Conservation (phyloP, 2,797 vertebrate species). For the Vespertilio murinus region DNA sequence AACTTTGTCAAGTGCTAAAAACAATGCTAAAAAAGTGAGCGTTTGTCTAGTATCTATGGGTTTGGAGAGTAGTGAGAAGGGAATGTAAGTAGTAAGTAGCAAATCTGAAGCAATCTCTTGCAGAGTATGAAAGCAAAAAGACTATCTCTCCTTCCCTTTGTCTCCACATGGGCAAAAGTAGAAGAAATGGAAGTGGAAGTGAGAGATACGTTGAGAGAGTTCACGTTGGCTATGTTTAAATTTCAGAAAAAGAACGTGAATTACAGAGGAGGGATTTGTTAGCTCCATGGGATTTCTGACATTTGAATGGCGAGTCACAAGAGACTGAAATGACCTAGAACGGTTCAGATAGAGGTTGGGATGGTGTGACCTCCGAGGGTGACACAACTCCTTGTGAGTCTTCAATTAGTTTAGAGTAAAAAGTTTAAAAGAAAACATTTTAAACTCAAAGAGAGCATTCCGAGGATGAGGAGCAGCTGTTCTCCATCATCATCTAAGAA, state of each 20-base stretch:
- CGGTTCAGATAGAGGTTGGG: neutral
- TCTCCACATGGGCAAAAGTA: slow-evolving; percentile 30
- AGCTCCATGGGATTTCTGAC: neutral
- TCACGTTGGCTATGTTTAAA: slow-evolving; percentile 20
- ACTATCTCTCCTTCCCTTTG: neutral
- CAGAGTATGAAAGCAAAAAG: neutral
- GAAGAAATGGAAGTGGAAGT: slow-evolving; percentile 44
- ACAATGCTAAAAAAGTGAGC: neutral
- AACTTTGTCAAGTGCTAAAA: slow-evolving; percentile 30
- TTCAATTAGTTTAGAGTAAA: slow-evolving; percentile 49
- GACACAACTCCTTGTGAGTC: neutral
- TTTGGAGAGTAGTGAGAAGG: neutral
- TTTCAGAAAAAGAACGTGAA: slow-evolving; percentile 1
- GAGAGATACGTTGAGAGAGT: slow-evolving; percentile 7
- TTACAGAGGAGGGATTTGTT: slow-evolving; percentile 23
- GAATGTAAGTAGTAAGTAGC: slow-evolving; percentile 19
- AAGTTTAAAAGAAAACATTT: slow-evolving; percentile 11
- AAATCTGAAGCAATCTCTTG: neutral
- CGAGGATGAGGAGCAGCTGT: slow-evolving; percentile 35
- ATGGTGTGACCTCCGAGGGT: neutral
- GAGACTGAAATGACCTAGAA: neutral
- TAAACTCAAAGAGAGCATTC: neutral
- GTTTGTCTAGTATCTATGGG: slow-evolving; percentile 7
- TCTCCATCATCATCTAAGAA: slow-evolving; percentile 56
- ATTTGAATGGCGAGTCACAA: slow-evolving; percentile 27